Evolutionary conservation across 64 coral and sea anemone species (phyloP).

Genomic region (Pocillopora verrucosa): DNA sequence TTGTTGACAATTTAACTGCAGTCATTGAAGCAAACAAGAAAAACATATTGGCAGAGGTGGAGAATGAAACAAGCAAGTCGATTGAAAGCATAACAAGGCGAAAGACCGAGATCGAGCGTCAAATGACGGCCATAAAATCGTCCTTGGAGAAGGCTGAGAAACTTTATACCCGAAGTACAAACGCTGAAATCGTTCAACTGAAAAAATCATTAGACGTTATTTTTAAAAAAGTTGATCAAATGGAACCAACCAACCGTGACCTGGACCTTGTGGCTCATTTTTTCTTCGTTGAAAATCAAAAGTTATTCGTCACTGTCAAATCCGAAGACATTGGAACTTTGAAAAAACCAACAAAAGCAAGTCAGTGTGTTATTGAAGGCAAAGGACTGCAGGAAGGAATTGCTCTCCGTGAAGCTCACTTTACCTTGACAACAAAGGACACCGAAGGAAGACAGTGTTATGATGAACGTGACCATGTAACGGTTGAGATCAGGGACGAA

Average conservation of each 20-base stretch:
- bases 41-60: background rate
- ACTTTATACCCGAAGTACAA: background rate
- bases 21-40: background rate
- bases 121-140: background rate
- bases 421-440: conserved; percentile 32
- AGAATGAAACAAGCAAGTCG: background rate
- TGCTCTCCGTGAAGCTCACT: conserved; percentile 15
- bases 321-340: background rate
- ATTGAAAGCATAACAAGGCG: background rate
- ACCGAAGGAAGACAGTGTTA: conserved; percentile 27
- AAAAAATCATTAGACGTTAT: background rate
- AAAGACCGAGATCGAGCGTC: background rate
- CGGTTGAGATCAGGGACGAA: background rate
- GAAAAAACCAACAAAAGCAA: background rate
- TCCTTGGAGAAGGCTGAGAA: background rate
- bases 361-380: conserved; percentile 41
- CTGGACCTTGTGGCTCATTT: background rate
- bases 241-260: background rate
- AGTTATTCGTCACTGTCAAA: background rate
- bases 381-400: conserved; percentile 35
- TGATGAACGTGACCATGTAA: conserved; percentile 15
- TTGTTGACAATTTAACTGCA: background rate
- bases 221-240: background rate
- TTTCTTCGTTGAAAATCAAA: background rate
- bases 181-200: background rate